These are phyloP conservation scores for Puma concolor DNA, from an alignment of 2,113 vertebrate genomes.

Conservation along the genomic window DNA sequence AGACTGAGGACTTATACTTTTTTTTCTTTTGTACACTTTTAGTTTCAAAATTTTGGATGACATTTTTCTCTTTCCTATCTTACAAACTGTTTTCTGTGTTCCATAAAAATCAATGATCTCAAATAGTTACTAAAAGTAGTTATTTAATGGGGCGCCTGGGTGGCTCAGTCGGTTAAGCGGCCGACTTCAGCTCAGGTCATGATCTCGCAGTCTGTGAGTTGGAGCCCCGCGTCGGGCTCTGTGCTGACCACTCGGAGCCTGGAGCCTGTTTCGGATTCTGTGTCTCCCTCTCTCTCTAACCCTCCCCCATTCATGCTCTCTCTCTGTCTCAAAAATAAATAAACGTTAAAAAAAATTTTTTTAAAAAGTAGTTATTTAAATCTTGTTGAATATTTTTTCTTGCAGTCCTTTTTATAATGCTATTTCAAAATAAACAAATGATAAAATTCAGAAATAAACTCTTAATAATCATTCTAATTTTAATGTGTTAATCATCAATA, in stretches of 20 bases:
- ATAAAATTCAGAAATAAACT: background rate
- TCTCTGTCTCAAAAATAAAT: too few relatives aligned
- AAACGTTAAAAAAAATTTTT: too few relatives aligned
- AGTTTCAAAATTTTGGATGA: background rate
- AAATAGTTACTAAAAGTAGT: background rate
- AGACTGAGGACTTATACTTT: too few relatives aligned
- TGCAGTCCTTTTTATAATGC: background rate
- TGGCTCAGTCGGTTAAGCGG: too few relatives aligned
- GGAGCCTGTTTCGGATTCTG: too few relatives aligned
- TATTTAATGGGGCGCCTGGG: background rate
- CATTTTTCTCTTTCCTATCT: background rate
- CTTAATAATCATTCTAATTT: background rate
- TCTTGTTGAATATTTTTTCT: background rate
- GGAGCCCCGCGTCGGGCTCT: too few relatives aligned
- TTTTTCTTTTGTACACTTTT: background rate
- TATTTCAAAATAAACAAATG: background rate
- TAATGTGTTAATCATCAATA: background rate
- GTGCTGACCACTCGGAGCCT: too few relatives aligned
- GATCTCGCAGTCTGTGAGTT: too few relatives aligned
- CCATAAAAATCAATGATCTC: background rate
- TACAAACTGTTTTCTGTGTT: background rate
- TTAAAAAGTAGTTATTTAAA: background rate
- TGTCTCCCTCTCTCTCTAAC: too few relatives aligned
- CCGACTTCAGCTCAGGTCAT: too few relatives aligned
- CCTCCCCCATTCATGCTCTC: too few relatives aligned